Conservation (phyloP, 2,113 vertebrate genomes). For the Otus sunia region DNA sequence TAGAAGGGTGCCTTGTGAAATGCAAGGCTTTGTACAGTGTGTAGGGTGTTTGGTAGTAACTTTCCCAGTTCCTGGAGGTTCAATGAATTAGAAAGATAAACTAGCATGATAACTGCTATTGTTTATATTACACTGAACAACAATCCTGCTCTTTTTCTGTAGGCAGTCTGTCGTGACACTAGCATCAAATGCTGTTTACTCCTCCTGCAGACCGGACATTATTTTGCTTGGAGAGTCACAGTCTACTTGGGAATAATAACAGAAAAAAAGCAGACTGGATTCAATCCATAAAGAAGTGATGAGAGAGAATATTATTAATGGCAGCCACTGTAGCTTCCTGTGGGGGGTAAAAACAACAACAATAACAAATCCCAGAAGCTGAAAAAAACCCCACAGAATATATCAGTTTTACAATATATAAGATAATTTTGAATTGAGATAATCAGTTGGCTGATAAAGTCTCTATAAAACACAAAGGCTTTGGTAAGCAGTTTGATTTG, state of each 20-base stretch:
- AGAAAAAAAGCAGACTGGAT: neutral
- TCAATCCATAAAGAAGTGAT: neutral
- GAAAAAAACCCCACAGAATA: neutral
- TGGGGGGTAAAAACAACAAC: neutral
- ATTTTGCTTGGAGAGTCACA: neutral
- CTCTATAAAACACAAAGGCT: neutral
- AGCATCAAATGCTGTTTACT: neutral
- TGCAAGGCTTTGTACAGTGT: neutral
- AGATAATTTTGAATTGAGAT: neutral
- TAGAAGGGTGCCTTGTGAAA: neutral
- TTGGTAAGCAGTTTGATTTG: neutral
- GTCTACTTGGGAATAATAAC: neutral
- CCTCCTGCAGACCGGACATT: neutral
- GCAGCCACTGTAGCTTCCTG: neutral
- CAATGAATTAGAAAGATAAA: neutral
- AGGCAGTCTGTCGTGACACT: neutral
- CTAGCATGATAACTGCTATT: neutral
- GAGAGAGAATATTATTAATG: neutral
- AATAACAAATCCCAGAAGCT: neutral
- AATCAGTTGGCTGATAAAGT: neutral
- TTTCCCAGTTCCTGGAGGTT: neutral
- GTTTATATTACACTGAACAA: neutral
- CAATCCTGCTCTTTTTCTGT: neutral
- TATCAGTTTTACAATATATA: neutral
- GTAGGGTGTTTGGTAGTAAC: neutral